phyloP scores from a whole-genome alignment of 2,888 invertebrate genomes.

The Biston betularia region DNA sequence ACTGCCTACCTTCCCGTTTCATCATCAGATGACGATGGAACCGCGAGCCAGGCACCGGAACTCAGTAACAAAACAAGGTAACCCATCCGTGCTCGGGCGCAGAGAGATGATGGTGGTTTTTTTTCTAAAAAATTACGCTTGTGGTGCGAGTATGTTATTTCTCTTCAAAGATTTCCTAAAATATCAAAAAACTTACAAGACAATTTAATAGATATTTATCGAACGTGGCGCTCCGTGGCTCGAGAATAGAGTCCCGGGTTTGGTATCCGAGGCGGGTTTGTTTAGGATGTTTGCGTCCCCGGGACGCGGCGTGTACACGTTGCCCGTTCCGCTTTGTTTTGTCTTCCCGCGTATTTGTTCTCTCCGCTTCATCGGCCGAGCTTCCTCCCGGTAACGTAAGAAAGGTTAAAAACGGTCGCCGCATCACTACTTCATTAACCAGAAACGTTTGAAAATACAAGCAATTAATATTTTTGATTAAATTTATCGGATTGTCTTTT shows the following conservation, averaged over 20 bases:
- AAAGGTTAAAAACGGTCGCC: background rate
- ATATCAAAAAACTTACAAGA: background rate
- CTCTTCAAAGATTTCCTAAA: too few relatives aligned
- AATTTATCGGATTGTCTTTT: too few relatives aligned
- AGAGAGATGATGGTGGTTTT: too few relatives aligned
- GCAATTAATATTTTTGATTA: too few relatives aligned
- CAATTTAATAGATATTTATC: background rate
- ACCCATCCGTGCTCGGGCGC: too few relatives aligned
- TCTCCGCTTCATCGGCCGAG: constrained; percentile 48
- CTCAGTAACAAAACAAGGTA: too few relatives aligned
- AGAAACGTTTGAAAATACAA: too few relatives aligned
- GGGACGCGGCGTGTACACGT: constrained; percentile 41
- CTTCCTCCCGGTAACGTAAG: background rate
- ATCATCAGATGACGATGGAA: too few relatives aligned
- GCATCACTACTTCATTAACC: background rate
- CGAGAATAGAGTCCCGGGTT: constrained; percentile 7
- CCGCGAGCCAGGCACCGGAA: too few relatives aligned
- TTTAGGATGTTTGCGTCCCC: constrained; percentile 58
- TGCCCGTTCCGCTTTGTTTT: constrained; percentile 42
- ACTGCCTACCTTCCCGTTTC: too few relatives aligned
- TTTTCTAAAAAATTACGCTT: too few relatives aligned
- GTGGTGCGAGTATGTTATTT: too few relatives aligned
- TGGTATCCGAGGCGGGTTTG: constrained; percentile 50
- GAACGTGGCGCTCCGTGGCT: background rate
- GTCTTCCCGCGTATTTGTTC: constrained; percentile 52